These are phyloP conservation scores for Triplophysa bombifrons DNA, from an alignment of 2,797 vertebrate species.

Conservation along the genomic window DNA sequence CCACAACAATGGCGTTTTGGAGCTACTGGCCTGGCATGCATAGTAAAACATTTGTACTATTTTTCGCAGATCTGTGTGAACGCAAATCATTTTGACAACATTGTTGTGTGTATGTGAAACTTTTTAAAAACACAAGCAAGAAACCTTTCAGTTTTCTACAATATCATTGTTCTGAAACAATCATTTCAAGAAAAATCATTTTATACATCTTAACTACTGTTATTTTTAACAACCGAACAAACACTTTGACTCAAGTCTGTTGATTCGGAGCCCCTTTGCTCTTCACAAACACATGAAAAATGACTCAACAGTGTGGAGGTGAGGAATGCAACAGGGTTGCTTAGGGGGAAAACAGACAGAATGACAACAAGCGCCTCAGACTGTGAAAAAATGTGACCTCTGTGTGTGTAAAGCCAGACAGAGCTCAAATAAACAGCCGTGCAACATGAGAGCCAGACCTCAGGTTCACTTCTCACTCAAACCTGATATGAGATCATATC, in stretches of 20 bases:
- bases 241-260: not conserved
- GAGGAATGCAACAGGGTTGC: conserved; percentile 37
- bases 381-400: conserved; percentile 49
- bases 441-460: conserved; percentile 33
- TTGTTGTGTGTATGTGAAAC: too few relatives aligned
- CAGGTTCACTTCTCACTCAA: conserved; percentile 28
- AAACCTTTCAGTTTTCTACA: too few relatives aligned
- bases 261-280: conserved; percentile 19
- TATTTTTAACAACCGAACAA: conserved; percentile 7
- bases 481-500: conserved; percentile 48
- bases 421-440: conserved; percentile 54
- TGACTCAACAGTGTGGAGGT: conserved; percentile 44
- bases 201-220: not conserved
- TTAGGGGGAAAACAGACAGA: conserved; percentile 20
- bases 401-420: conserved; percentile 45
- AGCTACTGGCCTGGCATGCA: too few relatives aligned
- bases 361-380: conserved; percentile 25
- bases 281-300: conserved; percentile 43
- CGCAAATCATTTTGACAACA: too few relatives aligned
- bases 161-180: too few relatives aligned
- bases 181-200: not conserved
- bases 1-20: too few relatives aligned
- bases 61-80: too few relatives aligned
- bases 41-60: too few relatives aligned
- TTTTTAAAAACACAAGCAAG: too few relatives aligned